Conservation (phyloP, 53 echinoderm and acorn worm species). For the Hippasteria phrygiana region DNA sequence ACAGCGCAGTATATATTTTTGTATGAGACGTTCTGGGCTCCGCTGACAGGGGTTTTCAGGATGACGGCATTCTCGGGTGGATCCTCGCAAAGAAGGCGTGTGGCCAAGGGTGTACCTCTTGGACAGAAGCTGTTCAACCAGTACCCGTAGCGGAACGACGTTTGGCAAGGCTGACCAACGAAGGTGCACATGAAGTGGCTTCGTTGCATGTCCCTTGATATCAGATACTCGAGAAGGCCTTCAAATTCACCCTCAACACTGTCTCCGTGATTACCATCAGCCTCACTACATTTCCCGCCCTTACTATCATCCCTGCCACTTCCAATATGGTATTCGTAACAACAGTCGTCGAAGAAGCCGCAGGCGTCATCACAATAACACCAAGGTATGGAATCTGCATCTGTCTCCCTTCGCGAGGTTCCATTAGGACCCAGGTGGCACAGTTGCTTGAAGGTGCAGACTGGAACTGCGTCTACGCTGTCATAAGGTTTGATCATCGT, state of each 20-base stretch:
- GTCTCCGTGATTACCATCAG: not conserved
- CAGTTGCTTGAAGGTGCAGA: conserved; percentile 23
- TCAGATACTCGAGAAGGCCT: not conserved
- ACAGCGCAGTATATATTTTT: conserved; percentile 64
- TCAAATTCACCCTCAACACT: not conserved
- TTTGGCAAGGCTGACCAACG: not conserved
- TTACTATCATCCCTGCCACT: not conserved
- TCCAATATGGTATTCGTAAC: conserved; percentile 53
- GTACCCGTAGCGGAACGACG: not conserved
- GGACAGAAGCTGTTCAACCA: conserved; percentile 44
- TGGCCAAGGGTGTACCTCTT: not conserved
- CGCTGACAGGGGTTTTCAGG: conserved; percentile 53
- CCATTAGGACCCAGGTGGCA: not conserved
- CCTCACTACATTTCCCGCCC: too few relatives aligned
- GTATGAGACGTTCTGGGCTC: conserved; percentile 23
- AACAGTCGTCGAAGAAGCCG: conserved; percentile 67
- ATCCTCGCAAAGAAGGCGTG: conserved; percentile 14
- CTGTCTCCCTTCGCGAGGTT: not conserved
- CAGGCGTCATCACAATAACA: conserved; percentile 71
- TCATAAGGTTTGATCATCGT: conserved; percentile 17
- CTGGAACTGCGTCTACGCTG: conserved; percentile 20
- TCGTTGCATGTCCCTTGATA: not conserved
- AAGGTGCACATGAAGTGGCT: not conserved
- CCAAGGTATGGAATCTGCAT: not conserved
- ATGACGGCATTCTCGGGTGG: not conserved